Evolutionary conservation across 2,888 invertebrate genomes (phyloP).

Genomic region (Cerastis rubricosa): DNA sequence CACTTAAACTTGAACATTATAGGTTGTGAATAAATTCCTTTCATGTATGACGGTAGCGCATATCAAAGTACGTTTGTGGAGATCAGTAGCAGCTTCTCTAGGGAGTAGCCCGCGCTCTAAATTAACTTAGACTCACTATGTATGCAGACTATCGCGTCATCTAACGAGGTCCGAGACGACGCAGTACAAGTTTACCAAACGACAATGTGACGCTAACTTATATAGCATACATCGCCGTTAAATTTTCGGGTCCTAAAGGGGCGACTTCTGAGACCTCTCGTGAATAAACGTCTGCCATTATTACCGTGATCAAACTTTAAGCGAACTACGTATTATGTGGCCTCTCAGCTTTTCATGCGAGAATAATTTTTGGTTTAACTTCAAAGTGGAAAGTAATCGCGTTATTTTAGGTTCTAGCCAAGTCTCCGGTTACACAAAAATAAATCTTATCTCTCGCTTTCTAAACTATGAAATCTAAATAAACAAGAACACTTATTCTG

Average conservation of each 20-base stretch:
- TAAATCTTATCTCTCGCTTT: neutral
- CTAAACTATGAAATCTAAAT: constrained; percentile 14
- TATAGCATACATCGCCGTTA: constrained; percentile 68
- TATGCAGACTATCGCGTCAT: constrained; percentile 86
- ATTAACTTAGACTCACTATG: constrained; percentile 88
- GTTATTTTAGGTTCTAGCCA: neutral
- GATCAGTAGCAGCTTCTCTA: constrained; percentile 78
- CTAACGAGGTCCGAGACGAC: constrained; percentile 85
- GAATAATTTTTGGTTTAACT: constrained; percentile 23
- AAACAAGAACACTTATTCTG: constrained; percentile 31
- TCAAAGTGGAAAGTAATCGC: constrained; percentile 22
- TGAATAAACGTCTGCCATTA: constrained; percentile 55
- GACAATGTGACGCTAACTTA: constrained; percentile 71
- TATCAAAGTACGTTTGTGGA: constrained; percentile 81
- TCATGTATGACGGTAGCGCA: constrained; percentile 77
- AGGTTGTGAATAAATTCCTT: constrained; percentile 75
- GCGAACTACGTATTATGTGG: constrained; percentile 45
- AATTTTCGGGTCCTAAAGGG: constrained; percentile 71
- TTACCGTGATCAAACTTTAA: constrained; percentile 62
- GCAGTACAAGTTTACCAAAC: constrained; percentile 77
- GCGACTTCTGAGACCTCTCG: constrained; percentile 57
- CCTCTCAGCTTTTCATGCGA: constrained; percentile 25
- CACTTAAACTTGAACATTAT: constrained; percentile 58
- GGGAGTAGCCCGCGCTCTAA: constrained; percentile 82
- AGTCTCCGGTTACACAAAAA: neutral